These are phyloP conservation scores for Ganaspis sp. DNA, from an alignment of 1,140 invertebrate genomes.

Conservation along the genomic window DNA sequence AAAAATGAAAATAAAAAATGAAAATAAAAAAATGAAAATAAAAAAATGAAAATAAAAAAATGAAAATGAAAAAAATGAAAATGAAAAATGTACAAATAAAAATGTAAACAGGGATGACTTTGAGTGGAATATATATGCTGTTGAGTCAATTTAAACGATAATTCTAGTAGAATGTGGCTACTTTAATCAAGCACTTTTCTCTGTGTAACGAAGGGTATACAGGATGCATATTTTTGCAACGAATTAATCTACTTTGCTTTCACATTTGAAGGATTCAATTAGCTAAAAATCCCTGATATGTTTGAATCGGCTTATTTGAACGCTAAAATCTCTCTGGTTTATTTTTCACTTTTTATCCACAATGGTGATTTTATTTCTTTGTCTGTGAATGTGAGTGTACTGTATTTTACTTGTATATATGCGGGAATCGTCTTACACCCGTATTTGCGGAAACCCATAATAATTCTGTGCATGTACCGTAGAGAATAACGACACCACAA, in stretches of 20 bases:
- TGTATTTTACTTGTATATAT: background rate
- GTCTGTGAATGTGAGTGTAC: background rate
- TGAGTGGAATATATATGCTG: too few species aligned
- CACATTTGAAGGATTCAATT: background rate
- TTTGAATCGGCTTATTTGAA: background rate
- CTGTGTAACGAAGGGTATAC: background rate
- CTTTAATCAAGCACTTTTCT: background rate
- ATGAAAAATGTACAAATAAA: too few species aligned
- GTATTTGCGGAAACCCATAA: constrained; percentile 19
- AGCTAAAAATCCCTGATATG: background rate
- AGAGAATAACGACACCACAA: constrained; percentile 14
- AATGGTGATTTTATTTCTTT: background rate
- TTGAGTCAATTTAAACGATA: too few species aligned
- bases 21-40: too few species aligned
- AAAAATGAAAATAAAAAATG: too few species aligned
- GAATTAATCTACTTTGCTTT: background rate
- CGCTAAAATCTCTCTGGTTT: background rate
- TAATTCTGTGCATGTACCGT: background rate
- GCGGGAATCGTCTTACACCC: background rate
- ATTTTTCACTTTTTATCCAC: background rate
- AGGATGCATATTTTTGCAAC: background rate
- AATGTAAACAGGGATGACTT: too few species aligned
- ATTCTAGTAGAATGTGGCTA: background rate
- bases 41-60: too few species aligned
- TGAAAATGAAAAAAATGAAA: too few species aligned